phyloP scores from a whole-genome alignment of 2,113 vertebrate genomes.

The Gopherus evgoodei region DNA sequence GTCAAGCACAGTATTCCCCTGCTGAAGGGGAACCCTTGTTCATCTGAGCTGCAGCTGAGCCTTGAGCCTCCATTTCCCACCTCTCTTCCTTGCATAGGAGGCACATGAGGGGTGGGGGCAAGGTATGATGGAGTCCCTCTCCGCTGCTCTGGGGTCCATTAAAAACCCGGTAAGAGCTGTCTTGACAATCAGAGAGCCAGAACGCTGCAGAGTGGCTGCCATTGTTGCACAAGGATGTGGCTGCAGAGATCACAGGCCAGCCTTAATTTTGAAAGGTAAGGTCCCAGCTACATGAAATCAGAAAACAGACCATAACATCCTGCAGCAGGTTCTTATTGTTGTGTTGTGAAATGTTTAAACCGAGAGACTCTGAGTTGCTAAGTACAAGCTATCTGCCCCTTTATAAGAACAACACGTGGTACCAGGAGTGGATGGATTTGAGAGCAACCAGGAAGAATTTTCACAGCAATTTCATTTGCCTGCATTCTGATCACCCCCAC shows the following conservation, averaged over 20 bases:
- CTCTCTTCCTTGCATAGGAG: too few species aligned
- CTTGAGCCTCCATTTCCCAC: too few species aligned
- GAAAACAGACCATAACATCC: background rate
- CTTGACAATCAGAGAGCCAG: too few species aligned
- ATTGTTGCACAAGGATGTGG: too few species aligned
- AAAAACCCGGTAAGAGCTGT: too few species aligned
- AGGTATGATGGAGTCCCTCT: too few species aligned
- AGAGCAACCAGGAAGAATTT: background rate
- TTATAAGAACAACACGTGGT: fast-evolving
- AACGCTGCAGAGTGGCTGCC: too few species aligned
- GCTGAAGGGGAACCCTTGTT: too few species aligned
- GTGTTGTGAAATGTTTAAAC: background rate
- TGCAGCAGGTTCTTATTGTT: background rate
- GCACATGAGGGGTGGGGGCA: too few species aligned
- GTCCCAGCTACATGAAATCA: background rate
- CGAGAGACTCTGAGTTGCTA: background rate
- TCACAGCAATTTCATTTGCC: background rate
- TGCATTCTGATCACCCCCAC: background rate
- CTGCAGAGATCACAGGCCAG: background rate
- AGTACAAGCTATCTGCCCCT: background rate
- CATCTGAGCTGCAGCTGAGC: too few species aligned
- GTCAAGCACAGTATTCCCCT: too few species aligned
- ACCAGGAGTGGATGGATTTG: background rate
- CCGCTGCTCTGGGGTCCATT: too few species aligned
- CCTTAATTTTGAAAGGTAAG: fast-evolving